Conservation (phyloP, 2,113 vertebrate genomes). For the Calonectris borealis region DNA sequence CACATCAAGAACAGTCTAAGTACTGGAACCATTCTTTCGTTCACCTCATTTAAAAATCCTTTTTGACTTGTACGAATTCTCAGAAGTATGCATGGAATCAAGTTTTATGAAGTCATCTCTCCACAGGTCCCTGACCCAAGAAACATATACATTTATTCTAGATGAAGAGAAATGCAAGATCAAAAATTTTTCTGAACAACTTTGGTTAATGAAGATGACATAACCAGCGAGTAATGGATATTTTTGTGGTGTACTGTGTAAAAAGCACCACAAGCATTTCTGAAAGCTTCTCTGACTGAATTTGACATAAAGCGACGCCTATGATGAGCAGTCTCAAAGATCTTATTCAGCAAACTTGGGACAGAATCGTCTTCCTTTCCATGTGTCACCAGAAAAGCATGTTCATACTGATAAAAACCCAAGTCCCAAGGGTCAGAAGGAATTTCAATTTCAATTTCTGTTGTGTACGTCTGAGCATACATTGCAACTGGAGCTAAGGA, state of each 20-base stretch:
- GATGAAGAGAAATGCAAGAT: neutral
- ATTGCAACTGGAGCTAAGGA: neutral
- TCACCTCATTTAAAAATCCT: neutral
- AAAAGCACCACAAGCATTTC: neutral
- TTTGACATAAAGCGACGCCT: accelerated
- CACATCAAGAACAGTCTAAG: neutral
- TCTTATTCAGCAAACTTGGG: accelerated
- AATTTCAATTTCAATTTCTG: neutral
- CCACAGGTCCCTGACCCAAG: neutral
- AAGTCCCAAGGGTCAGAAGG: neutral
- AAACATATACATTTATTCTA: neutral
- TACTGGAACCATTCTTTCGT: neutral
- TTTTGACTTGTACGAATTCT: neutral
- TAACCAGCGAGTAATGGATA: neutral
- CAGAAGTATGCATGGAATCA: neutral
- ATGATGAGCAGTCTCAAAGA: neutral
- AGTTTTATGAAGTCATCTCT: neutral
- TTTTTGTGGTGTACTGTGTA: neutral
- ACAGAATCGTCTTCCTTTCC: neutral
- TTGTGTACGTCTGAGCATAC: neutral
- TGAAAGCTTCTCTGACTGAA: neutral
- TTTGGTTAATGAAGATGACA: neutral
- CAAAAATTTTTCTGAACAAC: neutral
- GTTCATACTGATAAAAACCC: neutral
- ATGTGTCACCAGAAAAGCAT: neutral